Base-by-base conservation (phyloP, 2,113 vertebrate genomes). In the Hippocampus zosterae region DNA sequence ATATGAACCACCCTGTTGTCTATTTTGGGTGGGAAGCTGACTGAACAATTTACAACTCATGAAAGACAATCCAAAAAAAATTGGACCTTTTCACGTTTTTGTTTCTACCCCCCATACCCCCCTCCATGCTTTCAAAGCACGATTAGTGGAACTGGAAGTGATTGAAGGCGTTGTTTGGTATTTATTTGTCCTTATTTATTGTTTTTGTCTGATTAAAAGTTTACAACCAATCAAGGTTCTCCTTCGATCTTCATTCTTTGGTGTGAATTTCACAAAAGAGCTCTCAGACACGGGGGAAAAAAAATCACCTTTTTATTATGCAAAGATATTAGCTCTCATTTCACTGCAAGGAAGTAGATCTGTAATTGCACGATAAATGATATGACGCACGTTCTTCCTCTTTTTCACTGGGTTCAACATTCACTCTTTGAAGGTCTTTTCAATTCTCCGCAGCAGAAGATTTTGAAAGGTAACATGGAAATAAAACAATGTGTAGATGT, bases 101-200 rank as follows among this genome's bases (percentile, higher is more conserved):
- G 29, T 3, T 33, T 33, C 29, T 4, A 33, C 29, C 3, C 3
- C 29, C 63, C 25, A 27, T 27, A 1, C 2, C 23, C 23, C 21
- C 62, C 2, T 11, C 33, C 15, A 59, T 61, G 40, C 40, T 42
- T 64, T 85, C 78, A 64, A 78, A 76, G 69, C 63, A 68, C 77
- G 74, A 70, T 84, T 57, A 1, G 42, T 77, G 48, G 33, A 73
- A 67, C 77, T 59, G 56, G 77, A 81, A 70, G 74, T 27, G 42
- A 73, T 33, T 67, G 25, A 33, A 60, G 57, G 11, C 16, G 57
- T 33, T 33, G 37, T 33, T 65, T 19, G 63, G 71, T 87, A 84
- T 85, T 85, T 90, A 90, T 89, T 88, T 79, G 83, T 83, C 70
- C 78, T 90, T 86, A 90, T 86, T 89, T 89, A 87, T 90, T 86